Base-by-base conservation (phyloP, 2,888 invertebrate species). In the Tethea ocularis region DNA sequence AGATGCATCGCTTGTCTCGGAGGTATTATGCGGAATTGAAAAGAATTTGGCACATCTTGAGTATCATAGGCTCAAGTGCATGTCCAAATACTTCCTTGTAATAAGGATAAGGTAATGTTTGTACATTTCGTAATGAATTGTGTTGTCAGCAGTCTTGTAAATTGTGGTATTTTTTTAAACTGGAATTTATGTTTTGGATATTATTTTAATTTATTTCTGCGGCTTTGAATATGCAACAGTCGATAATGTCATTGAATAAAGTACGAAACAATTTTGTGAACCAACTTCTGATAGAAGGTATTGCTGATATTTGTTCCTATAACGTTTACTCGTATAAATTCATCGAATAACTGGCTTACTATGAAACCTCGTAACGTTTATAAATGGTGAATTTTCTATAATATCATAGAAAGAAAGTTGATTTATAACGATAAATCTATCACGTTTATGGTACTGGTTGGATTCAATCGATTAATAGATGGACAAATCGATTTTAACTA, bases 381-480 rank as follows among this genome's bases (percentile, higher is more conserved):
- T 41, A 41, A 41, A 41, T 41, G 0, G n/a, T 46, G 10, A 46
- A 46, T 46, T 46, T 46, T 46, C 46, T 46, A 46, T 46, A 46
- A 46, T 46, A 10, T 46, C 46, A 46, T 10, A 46, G 7, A 46
- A 46, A 20, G 46, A 46, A 46, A 46, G 46, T 46, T 46, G 46
- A 7, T n/a, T 20, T 46, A 20, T 17, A 17, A 46, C 20, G 46
- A 46, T 46, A 46, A 46, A 46, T 46, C 46, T 46, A 15, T 46
- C 41, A 46, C 20, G 46, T 46, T 46, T 20, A 46, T 46, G 46
- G 46, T 20, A 46, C 46, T 20, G 46, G 46, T 46, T n/a, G 20
- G 8, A 46, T 46, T 46, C 46, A 46, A 20, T 20, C 20, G 8
- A 46, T 46, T 20, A 20, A 46, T 46, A 17, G 46, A 20, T 46